Evolutionary conservation across 2,113 vertebrate genomes (phyloP).

Genomic region (Agapornis roseicollis): DNA sequence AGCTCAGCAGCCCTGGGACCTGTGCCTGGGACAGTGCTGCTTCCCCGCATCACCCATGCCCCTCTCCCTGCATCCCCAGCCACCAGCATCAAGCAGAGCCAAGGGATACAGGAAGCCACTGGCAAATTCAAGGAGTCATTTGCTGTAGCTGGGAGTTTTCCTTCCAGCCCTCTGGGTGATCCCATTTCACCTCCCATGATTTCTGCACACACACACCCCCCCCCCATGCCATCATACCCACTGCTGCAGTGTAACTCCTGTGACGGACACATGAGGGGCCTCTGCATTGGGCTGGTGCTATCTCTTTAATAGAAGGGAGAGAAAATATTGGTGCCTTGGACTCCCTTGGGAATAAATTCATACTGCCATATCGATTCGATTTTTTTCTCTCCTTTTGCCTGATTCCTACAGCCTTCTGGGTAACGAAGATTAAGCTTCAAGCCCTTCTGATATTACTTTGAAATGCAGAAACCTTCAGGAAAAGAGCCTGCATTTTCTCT

Average conservation of each 20-base stretch:
- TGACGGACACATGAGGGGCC: neutral
- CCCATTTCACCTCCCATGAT: neutral
- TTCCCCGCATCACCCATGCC: neutral
- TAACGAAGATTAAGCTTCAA: slow-evolving; percentile 67
- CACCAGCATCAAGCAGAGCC: neutral
- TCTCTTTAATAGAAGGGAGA: slow-evolving; percentile 33
- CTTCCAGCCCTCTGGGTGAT: neutral
- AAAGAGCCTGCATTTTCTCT: neutral
- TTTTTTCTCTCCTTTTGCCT: slow-evolving; percentile 47
- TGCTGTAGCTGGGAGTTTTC: rapidly evolving
- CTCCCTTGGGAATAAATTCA: slow-evolving; percentile 60
- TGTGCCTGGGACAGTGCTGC: neutral
- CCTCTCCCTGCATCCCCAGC: neutral
- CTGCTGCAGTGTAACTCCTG: neutral
- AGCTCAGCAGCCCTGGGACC: neutral
- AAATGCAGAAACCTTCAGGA: slow-evolving; percentile 60
- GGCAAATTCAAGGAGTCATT: neutral
- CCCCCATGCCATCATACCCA: rapidly evolving
- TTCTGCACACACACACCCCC: neutral
- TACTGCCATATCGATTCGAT: slow-evolving; percentile 32
- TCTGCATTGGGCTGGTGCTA: neutral
- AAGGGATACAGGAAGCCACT: neutral
- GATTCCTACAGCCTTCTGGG: slow-evolving; percentile 56
- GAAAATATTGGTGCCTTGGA: slow-evolving; percentile 29
- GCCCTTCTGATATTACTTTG: slow-evolving; percentile 69